phyloP scores from a whole-genome alignment of 2,797 vertebrate species.

The Anguilla marmorata region DNA sequence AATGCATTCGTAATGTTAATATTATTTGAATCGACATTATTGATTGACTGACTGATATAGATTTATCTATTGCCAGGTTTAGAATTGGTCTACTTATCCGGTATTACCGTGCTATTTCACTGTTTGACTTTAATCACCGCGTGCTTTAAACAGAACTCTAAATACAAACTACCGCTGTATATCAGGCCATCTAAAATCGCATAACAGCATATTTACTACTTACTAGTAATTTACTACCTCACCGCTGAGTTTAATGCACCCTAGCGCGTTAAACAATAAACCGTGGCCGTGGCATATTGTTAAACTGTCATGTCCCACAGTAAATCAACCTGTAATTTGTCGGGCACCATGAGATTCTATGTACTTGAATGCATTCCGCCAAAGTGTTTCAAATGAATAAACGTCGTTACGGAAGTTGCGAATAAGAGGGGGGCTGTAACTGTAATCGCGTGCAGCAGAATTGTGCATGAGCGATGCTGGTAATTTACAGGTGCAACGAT shows the following conservation, averaged over 20 bases:
- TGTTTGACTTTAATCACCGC: not conserved
- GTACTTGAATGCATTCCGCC: constrained; percentile 11
- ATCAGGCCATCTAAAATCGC: constrained; percentile 21
- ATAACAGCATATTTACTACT: constrained; percentile 20
- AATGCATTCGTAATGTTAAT: not conserved
- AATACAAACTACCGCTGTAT: constrained; percentile 8
- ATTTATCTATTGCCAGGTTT: not conserved
- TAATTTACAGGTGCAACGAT: not conserved
- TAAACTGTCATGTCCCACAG: constrained; percentile 16
- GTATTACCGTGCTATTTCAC: not conserved
- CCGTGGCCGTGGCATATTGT: constrained; percentile 19
- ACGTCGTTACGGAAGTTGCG: not conserved
- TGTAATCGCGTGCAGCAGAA: not conserved
- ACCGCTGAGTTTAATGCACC: constrained; percentile 19
- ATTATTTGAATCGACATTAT: not conserved
- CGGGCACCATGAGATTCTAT: not conserved
- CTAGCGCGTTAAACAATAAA: constrained; percentile 31
- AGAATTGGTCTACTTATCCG: not conserved
- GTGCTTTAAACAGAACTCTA: constrained; percentile 21
- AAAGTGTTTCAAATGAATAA: not conserved
- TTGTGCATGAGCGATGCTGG: not conserved
- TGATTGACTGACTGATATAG: constrained; percentile 8
- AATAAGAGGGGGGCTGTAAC: not conserved
- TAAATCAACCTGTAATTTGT: constrained; percentile 34
- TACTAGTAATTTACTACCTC: constrained; percentile 19